Base-by-base conservation (phyloP, 1,140 invertebrate genomes). In the Caenorhabditis brenneri region DNA sequence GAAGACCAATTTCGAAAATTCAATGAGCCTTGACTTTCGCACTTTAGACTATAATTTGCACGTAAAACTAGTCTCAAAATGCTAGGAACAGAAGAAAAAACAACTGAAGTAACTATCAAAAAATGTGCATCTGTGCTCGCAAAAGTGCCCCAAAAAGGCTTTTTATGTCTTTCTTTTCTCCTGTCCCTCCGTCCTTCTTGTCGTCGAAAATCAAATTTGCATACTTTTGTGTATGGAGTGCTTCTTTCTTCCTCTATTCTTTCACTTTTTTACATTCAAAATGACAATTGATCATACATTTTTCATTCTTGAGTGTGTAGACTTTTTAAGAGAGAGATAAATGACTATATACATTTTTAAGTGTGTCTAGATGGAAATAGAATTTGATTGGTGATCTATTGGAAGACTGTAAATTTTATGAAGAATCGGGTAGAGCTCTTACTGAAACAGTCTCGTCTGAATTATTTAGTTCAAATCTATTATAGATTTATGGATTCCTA, bases 121-220 rank as follows among this genome's bases (percentile, higher is more conserved):
- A 65, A 33, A 65, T 39, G 12, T 65, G 33, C 60, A 36, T 65
- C 19, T 74, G 36, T 42, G 36, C 6, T 74, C 36, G 15, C 19
- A 74, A n/a, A 42, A 42, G n/a, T 42, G 60, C 31, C n/a, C 65
- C 22, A 46, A 74, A 65, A n/a, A 42, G 46, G 10, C 33, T 33
- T 24, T 74, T 65, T 58, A 27, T 65, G 33, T 42, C 29, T 36
- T 33, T 65, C n/a, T 19, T 65, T 4, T 9, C 42, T 16, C 42
- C 42, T n/a, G 7, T n/a, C 16, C 49, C 39, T 58, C 5, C 33
- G 65, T 74, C 65, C 22, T 74, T 74, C 65, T 42, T 42, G 36
- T 74, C 65, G 65, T 74, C 65, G 36, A 42, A 74, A 74, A 74
- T 74, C 65, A 74, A 74, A 74, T 74, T 74, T 74, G 36, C 65